Evolutionary conservation across 2,888 invertebrate species (phyloP).

Genomic region (Baronia brevicornis): DNA sequence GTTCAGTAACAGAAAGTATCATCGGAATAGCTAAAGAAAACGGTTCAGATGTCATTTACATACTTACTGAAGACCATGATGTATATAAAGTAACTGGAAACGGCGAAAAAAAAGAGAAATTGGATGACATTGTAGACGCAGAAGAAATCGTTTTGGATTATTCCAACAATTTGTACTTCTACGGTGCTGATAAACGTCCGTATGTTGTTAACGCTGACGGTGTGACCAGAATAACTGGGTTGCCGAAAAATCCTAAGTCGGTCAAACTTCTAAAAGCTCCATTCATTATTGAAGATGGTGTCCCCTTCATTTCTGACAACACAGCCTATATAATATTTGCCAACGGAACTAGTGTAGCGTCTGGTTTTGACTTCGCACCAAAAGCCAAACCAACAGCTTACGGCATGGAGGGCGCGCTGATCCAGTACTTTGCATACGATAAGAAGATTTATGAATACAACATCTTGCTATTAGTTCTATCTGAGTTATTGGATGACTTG

Average conservation of each 20-base stretch:
- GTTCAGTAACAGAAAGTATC: conserved; percentile 36
- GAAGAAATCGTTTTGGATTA: conserved; percentile 18
- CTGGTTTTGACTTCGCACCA: conserved; percentile 24
- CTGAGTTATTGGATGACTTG: conserved; percentile 25
- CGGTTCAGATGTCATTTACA: conserved; percentile 20
- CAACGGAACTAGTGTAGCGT: conserved; percentile 33
- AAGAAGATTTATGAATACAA: conserved; percentile 52
- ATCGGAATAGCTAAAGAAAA: conserved; percentile 38
- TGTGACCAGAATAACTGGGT: conserved; percentile 32
- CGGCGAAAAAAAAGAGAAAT: conserved; percentile 12
- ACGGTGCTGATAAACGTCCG: conserved; percentile 10
- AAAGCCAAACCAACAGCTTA: conserved; percentile 35
- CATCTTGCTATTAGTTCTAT: conserved; percentile 15
- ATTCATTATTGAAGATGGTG: conserved; percentile 28
- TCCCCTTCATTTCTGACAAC: conserved; percentile 32
- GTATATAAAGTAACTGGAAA: conserved; percentile 16
- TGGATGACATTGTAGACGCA: conserved; percentile 11
- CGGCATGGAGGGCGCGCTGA: conserved; percentile 34
- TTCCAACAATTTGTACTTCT: conserved; percentile 17
- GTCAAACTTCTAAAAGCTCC: conserved; percentile 36
- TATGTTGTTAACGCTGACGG: conserved; percentile 17
- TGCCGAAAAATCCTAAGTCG: conserved; percentile 29
- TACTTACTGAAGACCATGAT: conserved; percentile 15
- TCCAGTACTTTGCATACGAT: conserved; percentile 43
- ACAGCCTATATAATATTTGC: conserved; percentile 29